phyloP scores from a whole-genome alignment of 2,113 vertebrate genomes.

The Indicator indicator region DNA sequence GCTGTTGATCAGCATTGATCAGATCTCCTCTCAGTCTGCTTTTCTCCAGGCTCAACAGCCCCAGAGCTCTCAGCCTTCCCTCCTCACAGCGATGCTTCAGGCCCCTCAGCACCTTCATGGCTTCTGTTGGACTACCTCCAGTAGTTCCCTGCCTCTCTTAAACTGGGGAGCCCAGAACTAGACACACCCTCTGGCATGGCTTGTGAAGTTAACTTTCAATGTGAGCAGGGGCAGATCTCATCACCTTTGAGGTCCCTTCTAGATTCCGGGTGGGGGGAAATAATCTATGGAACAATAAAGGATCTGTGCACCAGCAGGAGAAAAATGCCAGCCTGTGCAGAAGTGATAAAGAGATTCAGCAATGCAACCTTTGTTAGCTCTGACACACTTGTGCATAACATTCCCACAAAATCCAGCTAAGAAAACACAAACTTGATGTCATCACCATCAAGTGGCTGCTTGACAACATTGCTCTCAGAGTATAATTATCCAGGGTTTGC shows the following conservation, averaged over 20 bases:
- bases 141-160: no score
- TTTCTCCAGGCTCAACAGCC: no score
- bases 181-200: not conserved
- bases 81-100: no score
- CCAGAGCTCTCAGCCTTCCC: no score
- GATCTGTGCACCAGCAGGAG: not conserved
- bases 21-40: no score
- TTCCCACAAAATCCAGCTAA: not conserved
- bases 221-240: not conserved
- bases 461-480: not conserved
- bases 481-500: not conserved
- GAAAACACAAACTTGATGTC: constrained; percentile 21
- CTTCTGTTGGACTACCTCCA: no score
- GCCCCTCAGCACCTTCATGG: no score
- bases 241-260: not conserved
- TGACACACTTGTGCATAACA: not conserved
- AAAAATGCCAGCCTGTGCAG: not conserved
- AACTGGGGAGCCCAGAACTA: no score
- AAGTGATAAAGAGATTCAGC: not conserved
- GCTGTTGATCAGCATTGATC: no score
- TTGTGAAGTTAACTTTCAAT: not conserved
- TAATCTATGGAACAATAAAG: not conserved
- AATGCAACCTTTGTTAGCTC: not conserved
- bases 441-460: constrained; percentile 1
- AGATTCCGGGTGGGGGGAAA: not conserved